A percentile compares a stretch with the other conserved stretches of the same genome.
phyloP scores from a whole-genome alignment of 2,888 invertebrate genomes.

The Bembecia ichneumoniformis region DNA sequence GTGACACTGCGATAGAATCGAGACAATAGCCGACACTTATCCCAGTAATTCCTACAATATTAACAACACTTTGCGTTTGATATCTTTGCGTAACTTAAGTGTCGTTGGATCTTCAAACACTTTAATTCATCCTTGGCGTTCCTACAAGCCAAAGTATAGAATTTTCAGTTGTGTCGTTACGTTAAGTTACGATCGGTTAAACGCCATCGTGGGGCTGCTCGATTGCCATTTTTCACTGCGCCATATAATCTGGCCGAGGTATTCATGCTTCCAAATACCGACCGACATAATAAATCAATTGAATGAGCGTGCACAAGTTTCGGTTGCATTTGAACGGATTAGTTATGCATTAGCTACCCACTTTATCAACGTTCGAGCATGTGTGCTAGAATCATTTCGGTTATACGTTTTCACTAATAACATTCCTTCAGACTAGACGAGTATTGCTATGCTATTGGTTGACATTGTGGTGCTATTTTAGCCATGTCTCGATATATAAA shows the following conservation, averaged over 20 bases:
- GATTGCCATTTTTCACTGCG: constrained; percentile 29
- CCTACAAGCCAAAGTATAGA: constrained; percentile 31
- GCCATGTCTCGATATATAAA: no score
- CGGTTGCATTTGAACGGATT: constrained; percentile 37
- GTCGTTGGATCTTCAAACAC: constrained; percentile 15
- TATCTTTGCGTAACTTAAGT: constrained; percentile 18
- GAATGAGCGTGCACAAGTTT: constrained; percentile 33
- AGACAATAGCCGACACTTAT: constrained; percentile 17
- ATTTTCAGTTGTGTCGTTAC: constrained; percentile 43
- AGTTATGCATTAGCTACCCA: constrained; percentile 29
- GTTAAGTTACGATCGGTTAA: constrained; percentile 26
- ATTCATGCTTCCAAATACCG: constrained; percentile 27
- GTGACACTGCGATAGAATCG: constrained; percentile 28
- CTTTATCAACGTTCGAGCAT: constrained; percentile 18
- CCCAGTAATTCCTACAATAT: background rate
- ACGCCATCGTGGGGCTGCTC: constrained; percentile 21
- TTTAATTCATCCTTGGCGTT: no score
- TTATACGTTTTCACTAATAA: constrained; percentile 6
- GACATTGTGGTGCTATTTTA: background rate
- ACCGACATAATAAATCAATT: constrained; percentile 38
- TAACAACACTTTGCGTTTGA: constrained; percentile 14
- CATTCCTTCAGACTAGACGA: constrained; percentile 4
- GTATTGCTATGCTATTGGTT: background rate
- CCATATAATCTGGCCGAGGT: constrained; percentile 19
- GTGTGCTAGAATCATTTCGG: constrained; percentile 4